Evolutionary conservation across 2,888 invertebrate species (phyloP).

Genomic region (Andrena minutula): DNA sequence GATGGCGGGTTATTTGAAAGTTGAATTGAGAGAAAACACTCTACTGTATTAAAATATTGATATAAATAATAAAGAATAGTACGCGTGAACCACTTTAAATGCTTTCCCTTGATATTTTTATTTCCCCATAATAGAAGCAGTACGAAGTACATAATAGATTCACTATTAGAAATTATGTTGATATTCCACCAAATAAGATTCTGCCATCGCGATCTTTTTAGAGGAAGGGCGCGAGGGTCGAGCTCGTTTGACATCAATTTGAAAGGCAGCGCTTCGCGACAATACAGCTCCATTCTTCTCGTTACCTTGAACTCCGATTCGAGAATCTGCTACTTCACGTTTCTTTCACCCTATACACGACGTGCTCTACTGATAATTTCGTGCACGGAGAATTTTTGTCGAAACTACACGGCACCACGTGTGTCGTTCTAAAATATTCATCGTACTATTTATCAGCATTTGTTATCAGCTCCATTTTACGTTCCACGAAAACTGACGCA

Average conservation of each 20-base stretch:
- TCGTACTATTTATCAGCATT: slow-evolving; percentile 28
- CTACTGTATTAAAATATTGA: neutral
- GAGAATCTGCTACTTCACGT: slow-evolving; percentile 31
- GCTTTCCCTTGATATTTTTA: neutral
- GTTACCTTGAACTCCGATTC: slow-evolving; percentile 43
- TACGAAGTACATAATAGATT: no score
- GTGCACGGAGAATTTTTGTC: neutral
- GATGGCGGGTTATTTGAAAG: slow-evolving; percentile 50
- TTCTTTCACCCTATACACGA: neutral
- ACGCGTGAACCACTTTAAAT: neutral
- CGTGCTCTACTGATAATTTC: slow-evolving; percentile 5
- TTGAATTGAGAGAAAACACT: neutral
- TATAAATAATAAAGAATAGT: no score
- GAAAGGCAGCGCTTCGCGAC: slow-evolving; percentile 33
- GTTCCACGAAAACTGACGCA: slow-evolving; percentile 6
- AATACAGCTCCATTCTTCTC: slow-evolving; percentile 11
- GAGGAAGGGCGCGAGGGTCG: slow-evolving; percentile 16
- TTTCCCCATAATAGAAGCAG: no score
- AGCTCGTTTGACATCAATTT: slow-evolving; percentile 48
- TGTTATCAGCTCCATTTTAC: slow-evolving; percentile 19
- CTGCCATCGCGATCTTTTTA: neutral
- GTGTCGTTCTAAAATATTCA: neutral
- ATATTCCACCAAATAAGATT: neutral
- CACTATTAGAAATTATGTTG: neutral
- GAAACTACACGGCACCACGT: neutral